phyloP scores from a whole-genome alignment of 2,888 invertebrate species.

The Nudaria mundana region DNA sequence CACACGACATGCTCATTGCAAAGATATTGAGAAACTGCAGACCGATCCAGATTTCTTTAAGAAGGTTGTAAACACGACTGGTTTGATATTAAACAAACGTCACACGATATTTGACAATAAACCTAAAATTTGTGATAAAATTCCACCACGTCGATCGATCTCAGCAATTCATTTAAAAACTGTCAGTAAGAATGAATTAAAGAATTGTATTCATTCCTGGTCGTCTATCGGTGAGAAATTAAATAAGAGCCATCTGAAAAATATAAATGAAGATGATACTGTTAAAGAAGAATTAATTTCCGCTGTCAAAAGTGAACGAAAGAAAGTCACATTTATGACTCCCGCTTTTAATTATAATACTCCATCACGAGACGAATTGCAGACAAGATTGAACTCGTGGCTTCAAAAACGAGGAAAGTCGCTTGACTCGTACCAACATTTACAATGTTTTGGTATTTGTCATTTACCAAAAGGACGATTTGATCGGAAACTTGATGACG shows the following conservation, averaged over 20 bases:
- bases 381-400: constrained; percentile 71
- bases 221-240: constrained; percentile 66
- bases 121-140: constrained; percentile 12
- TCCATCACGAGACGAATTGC: constrained; percentile 63
- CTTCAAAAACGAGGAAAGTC: constrained; percentile 74
- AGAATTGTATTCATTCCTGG: constrained; percentile 67
- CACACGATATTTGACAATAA: constrained; percentile 47
- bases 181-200: constrained; percentile 52
- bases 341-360: constrained; percentile 59
- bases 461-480: constrained; percentile 36
- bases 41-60: constrained; percentile 52
- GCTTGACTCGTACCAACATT: constrained; percentile 69
- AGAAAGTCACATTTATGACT: constrained; percentile 66
- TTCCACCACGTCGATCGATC: constrained; percentile 61
- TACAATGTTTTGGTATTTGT: constrained; percentile 77
- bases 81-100: constrained; percentile 46
- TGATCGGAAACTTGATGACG: constrained; percentile 42
- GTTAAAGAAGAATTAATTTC: constrained; percentile 50
- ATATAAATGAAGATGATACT: constrained; percentile 54
- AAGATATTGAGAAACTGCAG: constrained; percentile 44
- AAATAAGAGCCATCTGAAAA: constrained; percentile 46
- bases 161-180: constrained; percentile 74
- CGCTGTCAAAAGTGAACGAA: constrained; percentile 66
- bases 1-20: constrained; percentile 23
- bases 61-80: constrained; percentile 47